Conservation (phyloP, 2,797 vertebrate genomes). For the Schizopygopsis pylzovi region DNA sequence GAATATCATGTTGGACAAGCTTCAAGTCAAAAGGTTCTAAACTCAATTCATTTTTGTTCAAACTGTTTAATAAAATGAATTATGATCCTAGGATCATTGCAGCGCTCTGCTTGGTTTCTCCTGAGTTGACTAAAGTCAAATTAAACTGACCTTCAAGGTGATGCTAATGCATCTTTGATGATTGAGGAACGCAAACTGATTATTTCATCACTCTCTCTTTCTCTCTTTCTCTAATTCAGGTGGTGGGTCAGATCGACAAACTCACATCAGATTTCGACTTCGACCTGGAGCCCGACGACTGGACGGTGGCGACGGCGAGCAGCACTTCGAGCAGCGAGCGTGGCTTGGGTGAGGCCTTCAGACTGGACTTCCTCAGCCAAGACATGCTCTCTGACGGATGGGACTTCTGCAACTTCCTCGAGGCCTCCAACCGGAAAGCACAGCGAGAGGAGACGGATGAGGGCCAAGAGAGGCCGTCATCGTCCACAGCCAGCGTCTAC, state of each 20-base stretch:
- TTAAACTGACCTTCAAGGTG: constrained; percentile 21
- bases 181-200: background rate
- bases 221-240: constrained; percentile 73
- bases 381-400: constrained; percentile 95
- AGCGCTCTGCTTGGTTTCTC: background rate
- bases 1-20: background rate
- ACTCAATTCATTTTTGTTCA: constrained; percentile 30
- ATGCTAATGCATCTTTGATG: constrained; percentile 37
- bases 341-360: constrained; percentile 86
- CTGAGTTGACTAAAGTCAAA: constrained; percentile 21
- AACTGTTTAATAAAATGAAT: constrained; percentile 26
- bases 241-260: constrained; percentile 97
- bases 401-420: constrained; percentile 96
- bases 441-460: constrained; percentile 68
- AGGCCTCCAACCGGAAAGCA: constrained; percentile 72
- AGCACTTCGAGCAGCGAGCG: constrained; percentile 97
- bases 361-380: constrained; percentile 88
- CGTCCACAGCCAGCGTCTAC: constrained; percentile 76
- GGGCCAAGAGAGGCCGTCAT: constrained; percentile 61
- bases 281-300: constrained; percentile 94
- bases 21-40: background rate
- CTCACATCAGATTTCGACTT: constrained; percentile 96
- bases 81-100: background rate
- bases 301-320: constrained; percentile 94
- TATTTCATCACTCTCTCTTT: background rate